A percentile compares a stretch with the other conserved stretches of the same genome.
phyloP scores from a whole-genome alignment of 30 jellyfish, hydroid and myxozoan species.

The Aurelia sp. region DNA sequence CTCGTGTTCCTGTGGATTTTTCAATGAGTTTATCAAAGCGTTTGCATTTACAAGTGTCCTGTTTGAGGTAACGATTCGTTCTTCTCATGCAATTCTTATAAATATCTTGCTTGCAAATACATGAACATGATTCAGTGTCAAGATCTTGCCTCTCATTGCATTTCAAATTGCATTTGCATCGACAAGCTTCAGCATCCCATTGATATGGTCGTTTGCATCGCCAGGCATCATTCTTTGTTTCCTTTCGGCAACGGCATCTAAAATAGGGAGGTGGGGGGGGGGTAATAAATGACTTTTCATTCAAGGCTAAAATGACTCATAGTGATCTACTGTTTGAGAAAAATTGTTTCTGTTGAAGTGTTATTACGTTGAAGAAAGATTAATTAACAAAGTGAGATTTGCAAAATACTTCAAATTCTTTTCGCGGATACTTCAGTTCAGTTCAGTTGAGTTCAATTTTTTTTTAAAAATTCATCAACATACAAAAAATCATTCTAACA shows the following conservation, averaged over 20 bases:
- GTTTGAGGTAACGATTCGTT: background rate
- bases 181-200: background rate
- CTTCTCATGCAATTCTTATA: background rate
- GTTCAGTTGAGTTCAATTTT: no score
- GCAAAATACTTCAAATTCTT: no score
- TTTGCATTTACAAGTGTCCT: background rate
- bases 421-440: no score
- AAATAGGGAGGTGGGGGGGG: background rate
- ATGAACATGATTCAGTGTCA: background rate
- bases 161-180: background rate
- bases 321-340: no score
- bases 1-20: background rate
- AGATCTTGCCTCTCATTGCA: background rate
- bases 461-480: no score
- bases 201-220: background rate
- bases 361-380: no score
- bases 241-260: background rate
- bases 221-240: no score
- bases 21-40: background rate
- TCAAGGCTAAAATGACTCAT: no score
- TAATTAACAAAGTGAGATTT: no score
- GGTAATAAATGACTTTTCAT: background rate
- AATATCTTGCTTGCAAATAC: background rate
- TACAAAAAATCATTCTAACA: no score
- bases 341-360: no score